A percentile compares a stretch with the other conserved stretches of the same genome.
Evolutionary conservation across 1,140 invertebrate species (phyloP).

Genomic region (Tetragonula clypearis): DNA sequence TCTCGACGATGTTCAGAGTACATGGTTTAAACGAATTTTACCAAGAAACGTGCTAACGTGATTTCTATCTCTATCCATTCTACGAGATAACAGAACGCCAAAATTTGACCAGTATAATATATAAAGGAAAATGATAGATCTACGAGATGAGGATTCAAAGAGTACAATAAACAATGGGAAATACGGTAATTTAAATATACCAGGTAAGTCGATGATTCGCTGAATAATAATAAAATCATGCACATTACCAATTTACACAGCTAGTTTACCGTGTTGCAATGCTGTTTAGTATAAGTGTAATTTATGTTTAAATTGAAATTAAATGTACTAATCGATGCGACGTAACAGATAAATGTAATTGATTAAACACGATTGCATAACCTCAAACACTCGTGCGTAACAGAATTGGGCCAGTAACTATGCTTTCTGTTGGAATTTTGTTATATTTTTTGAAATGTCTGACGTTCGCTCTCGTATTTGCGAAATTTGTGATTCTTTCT

Average conservation of each 20-base stretch:
- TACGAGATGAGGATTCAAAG: constrained; percentile 61
- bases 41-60: background rate
- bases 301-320: background rate
- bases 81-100: background rate
- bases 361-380: background rate
- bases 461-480: background rate
- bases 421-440: background rate
- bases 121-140: constrained; percentile 72
- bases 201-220: constrained; percentile 55
- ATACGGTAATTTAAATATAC: constrained; percentile 63
- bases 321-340: too few relatives aligned
- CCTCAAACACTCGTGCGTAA: background rate
- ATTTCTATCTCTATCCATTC: background rate
- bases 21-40: background rate
- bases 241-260: background rate
- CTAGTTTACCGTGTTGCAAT: background rate
- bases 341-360: background rate
- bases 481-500: background rate
- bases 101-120: background rate
- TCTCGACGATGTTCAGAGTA: constrained; percentile 23
- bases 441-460: background rate
- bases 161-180: constrained; percentile 40
- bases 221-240: background rate
- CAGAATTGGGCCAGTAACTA: background rate
- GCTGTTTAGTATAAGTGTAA: background rate